These are phyloP conservation scores for Meda fulgida DNA, from an alignment of 2,797 vertebrate genomes.

Conservation along the genomic window DNA sequence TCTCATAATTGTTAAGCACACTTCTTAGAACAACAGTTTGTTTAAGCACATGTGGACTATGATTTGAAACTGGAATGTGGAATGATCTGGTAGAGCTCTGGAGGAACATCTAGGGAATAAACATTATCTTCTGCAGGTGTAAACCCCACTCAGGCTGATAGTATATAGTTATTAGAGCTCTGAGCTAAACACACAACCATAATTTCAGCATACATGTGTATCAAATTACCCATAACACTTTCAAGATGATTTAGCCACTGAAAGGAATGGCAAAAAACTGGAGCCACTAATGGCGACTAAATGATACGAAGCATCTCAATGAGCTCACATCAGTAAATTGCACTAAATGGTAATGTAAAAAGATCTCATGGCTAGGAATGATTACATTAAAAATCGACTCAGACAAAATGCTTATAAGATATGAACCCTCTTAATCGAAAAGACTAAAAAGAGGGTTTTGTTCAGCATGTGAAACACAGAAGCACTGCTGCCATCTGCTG, in stretches of 20 bases:
- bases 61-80: constrained; percentile 54
- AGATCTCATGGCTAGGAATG: background rate
- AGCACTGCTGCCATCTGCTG: constrained; percentile 77
- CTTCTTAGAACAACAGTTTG: constrained; percentile 71
- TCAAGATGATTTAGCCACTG: constrained; percentile 14
- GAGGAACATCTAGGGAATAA: constrained; percentile 56
- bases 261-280: constrained; percentile 9
- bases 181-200: constrained; percentile 18
- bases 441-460: background rate
- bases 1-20: constrained; percentile 79
- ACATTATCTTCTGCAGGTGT: constrained; percentile 61
- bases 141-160: background rate
- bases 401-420: background rate
- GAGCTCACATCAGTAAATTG: background rate
- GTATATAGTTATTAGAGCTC: constrained; percentile 58
- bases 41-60: constrained; percentile 71
- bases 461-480: constrained; percentile 37
- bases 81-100: constrained; percentile 58
- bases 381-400: constrained; percentile 18
- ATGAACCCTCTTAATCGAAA: background rate
- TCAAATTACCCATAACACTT: constrained; percentile 31
- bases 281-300: background rate
- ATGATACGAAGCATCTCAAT: constrained; percentile 17
- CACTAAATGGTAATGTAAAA: constrained; percentile 25
- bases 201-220: constrained; percentile 21